Evolutionary conservation across 2,888 invertebrate genomes (phyloP).

Genomic region (Tetranychus piercei): DNA sequence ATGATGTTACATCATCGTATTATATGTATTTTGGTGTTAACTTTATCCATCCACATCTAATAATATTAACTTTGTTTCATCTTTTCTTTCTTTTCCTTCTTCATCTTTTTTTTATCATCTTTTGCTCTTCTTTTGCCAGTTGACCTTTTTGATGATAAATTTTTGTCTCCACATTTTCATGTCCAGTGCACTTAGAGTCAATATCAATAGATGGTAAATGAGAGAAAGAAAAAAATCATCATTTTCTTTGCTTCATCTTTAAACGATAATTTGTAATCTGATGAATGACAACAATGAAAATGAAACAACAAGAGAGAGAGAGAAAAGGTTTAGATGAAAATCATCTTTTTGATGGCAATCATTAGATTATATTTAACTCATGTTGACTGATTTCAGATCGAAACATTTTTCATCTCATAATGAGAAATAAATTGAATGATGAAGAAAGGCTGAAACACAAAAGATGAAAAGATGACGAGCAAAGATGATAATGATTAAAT

Average conservation of each 20-base stretch:
- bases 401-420: background rate
- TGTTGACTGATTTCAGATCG: background rate
- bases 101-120: background rate
- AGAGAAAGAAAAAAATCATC: background rate
- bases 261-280: background rate
- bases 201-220: background rate
- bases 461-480: background rate
- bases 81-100: background rate
- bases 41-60: too few species aligned
- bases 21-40: too few species aligned
- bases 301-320: background rate
- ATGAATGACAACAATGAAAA: background rate
- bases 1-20: too few species aligned
- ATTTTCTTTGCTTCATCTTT: background rate
- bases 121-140: background rate
- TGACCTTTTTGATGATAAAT: background rate
- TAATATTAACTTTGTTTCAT: too few species aligned
- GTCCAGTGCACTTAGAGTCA: background rate
- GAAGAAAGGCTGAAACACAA: too few species aligned
- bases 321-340: background rate
- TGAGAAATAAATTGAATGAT: background rate
- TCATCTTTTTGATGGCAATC: background rate
- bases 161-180: background rate
- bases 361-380: background rate
- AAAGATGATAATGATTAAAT: background rate